Base-by-base conservation (phyloP, 2,888 invertebrate genomes). In the Dasysyrphus tricinctus region DNA sequence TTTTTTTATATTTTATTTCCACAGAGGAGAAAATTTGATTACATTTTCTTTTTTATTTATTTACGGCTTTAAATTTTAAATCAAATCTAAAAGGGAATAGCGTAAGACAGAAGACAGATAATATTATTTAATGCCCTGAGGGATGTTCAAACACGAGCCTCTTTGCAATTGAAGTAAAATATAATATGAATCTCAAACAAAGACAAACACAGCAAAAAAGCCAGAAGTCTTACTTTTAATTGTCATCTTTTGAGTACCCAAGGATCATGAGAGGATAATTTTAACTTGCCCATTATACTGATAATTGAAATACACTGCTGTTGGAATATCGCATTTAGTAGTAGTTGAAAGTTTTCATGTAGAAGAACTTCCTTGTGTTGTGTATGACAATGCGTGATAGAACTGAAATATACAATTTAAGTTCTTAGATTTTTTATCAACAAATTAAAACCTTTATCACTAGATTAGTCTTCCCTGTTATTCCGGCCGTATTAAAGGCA, bases 251-350 rank as follows among this genome's bases (percentile, higher is more conserved):
- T 70, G 78, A 44, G 78, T 56, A 56, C 67, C 19, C 49, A 67
- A 56, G 34, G 42, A 75, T 51, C 65, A 65, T 42, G 34, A 65
- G 74, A 65, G 29, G 63, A 70, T 78, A 78, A 78, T 78, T 70
- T 70, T 42, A 54, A 61, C 39, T 78, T 70, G 51, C n/a, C 29
- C 7, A 69, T 78, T 42, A 70, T 54, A 42, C 14, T n/a, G 37
- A 19, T 54, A 54, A 78, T 72, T 72, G 67, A 76, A 56, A 56
- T 29, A 54, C 54, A 54, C 29, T 32, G 29, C 29, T 54, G 54
- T 32, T n/a, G n/a, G n/a, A n/a, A n/a, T n/a, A n/a, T n/a, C n/a
- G n/a, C n/a, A n/a, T n/a, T n/a, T n/a, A n/a, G n/a, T n/a, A n/a
- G n/a, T n/a, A n/a, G n/a, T n/a, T n/a, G n/a, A n/a, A n/a, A n/a